Evolutionary conservation across 2,113 vertebrate species (phyloP), one percentile per base, ranked within the genome.

Genomic region (Helogale parvula): DNA sequence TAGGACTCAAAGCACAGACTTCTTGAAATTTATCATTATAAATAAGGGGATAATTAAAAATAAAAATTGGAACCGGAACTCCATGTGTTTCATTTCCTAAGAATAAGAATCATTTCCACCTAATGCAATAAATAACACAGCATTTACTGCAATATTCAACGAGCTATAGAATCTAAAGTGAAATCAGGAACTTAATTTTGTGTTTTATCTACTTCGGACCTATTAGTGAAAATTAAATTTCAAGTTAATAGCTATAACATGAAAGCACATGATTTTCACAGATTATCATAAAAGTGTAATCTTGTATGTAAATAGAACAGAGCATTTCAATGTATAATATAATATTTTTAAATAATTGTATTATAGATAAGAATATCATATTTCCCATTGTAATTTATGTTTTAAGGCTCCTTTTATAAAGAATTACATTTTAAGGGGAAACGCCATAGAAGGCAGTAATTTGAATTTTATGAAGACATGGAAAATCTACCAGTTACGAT

Each of bases 161-260:
- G 79, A 81, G 7, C 1, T 33, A 35, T 25, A 76, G 2, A 63
- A 95, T 19, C 0, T 3, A 82, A 96, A 98, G 92, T 80, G 23
- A 86, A 94, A 97, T 94, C 74, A 8, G 23, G 19, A 77, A 41
- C 6, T 47, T 87, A 94, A 79, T 76, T 97, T 87, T 54, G 41
- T 68, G 57, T 47, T 90, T 96, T 95, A 93, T 79, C 13, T 90
- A 97, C 92, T 94, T 97, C 68, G 96, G 63, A 12, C 1, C 66
- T 96, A 82, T 31, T 96, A 94, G 38, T 14, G 0, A 60, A 97
- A 96, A 95, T 52, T 94, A 97, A 95, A 97, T 79, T 92, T 87
- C 29, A 94, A 31, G 52, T 93, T 97, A 95, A 95, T 92, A 80
- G 76, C 41, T 77, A 47, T 68, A 96, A 41, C 3, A 90, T 57